Base-by-base conservation (phyloP, 2,797 vertebrate species). In the Lemur catta region DNA sequence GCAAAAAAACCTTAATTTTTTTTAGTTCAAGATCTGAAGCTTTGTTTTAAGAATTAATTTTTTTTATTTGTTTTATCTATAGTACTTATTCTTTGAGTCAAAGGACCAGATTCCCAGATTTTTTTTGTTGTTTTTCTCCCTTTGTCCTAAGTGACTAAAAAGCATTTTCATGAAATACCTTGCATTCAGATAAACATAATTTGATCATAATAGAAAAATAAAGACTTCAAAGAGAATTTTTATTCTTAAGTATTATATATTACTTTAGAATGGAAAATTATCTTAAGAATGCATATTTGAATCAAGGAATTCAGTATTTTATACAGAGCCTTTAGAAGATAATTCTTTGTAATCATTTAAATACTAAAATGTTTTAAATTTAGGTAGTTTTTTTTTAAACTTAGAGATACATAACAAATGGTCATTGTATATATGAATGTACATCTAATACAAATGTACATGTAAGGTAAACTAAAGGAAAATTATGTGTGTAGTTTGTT, bases 241-340 rank as follows among this genome's bases (percentile, higher is more conserved):
- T 13, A 72, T 80, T 96, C 13, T 72, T 57, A 90, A 92, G 9
- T 72, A 18, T 84, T 84, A 26, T 22, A 33, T 86, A 61, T 81
- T 74, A 69, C 65, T 93, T 84, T 84, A 33, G 6, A 84, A 41
- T 93, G 38, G 33, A 87, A 96, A 94, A 78, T 46, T 18, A 57
- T 92, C 85, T 81, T 94, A 81, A 46, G 10, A 46, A 69, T 48
- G 10, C 5, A 65, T 33, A 67, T 84, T 90, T 94, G 9, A 69
- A 63, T 43, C 50, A 80, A 94, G 38, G 20, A 87, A 80, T 71
- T 89, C 1, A 84, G 0, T 38, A 65, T 86, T 96, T 94, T 85
- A 78, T 85, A 38, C 63, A 10, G 13, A 63, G 1, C 22, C 10
- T 67, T 94, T 74, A 10, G 22, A 92, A 88, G 7, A 9, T 59